phyloP scores from a whole-genome alignment of 2,113 vertebrate genomes.

The Megalops atlanticus region DNA sequence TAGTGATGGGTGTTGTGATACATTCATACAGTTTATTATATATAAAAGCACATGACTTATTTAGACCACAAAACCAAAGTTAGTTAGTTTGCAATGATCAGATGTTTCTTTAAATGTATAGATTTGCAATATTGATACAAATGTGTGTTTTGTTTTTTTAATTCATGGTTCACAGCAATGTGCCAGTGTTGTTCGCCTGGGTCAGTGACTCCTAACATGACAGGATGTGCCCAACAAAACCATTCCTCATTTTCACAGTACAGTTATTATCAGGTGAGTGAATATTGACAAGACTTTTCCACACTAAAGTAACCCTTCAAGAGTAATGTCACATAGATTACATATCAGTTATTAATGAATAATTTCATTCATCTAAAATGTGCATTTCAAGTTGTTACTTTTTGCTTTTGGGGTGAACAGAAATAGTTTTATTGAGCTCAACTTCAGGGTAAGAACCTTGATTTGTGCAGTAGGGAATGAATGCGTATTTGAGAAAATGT shows the following conservation, averaged over 20 bases:
- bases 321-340: background rate
- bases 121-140: background rate
- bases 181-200: conserved; percentile 52
- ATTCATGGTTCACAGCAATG: no score
- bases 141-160: conserved; percentile 27
- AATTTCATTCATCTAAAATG: background rate
- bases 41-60: no score
- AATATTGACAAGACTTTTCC: background rate
- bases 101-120: background rate
- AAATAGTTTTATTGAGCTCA: no score
- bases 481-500: no score
- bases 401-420: background rate
- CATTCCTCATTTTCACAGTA: conserved; percentile 54
- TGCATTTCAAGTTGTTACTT: no score
- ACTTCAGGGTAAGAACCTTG: no score
- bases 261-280: conserved; percentile 54
- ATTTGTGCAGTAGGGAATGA: no score
- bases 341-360: no score
- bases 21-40: no score
- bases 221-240: conserved; percentile 50
- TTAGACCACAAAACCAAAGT: background rate
- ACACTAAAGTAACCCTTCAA: background rate
- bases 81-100: background rate
- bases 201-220: conserved; percentile 48
- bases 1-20: background rate